Evolutionary conservation across 2,888 invertebrate species (phyloP).

Genomic region (Dryocosmus kuriphilus): DNA sequence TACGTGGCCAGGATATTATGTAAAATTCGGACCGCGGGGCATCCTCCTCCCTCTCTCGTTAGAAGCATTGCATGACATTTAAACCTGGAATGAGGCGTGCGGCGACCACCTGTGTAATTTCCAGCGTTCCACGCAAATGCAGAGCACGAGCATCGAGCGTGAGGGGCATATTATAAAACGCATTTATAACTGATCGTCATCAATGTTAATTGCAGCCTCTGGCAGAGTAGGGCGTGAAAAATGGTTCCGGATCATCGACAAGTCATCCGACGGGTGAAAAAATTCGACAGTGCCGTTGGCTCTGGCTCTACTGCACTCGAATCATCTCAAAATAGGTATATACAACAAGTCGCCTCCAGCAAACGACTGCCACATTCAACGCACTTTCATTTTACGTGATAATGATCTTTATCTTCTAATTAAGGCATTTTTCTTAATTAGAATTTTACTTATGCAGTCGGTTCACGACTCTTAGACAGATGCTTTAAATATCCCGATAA

Average conservation of each 20-base stretch:
- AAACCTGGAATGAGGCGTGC: constrained; percentile 27
- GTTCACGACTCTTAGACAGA: constrained; percentile 37
- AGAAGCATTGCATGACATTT: constrained; percentile 46
- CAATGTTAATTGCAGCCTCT: constrained; percentile 63
- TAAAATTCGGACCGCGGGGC: constrained; percentile 55
- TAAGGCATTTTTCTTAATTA: constrained; percentile 67
- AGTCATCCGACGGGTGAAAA: constrained; percentile 29
- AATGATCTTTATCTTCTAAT: constrained; percentile 64
- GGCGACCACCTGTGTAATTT: constrained; percentile 57
- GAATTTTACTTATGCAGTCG: constrained; percentile 63
- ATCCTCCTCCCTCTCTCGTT: constrained; percentile 45
- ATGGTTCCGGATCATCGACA: constrained; percentile 33
- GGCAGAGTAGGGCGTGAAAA: constrained; percentile 38
- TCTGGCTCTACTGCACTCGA: constrained; percentile 1
- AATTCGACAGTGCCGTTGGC: constrained; percentile 34
- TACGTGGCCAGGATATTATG: constrained; percentile 57
- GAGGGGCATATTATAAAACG: constrained; percentile 62
- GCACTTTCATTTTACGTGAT: constrained; percentile 25
- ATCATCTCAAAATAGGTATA: constrained; percentile 31
- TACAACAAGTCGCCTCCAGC: constrained; percentile 17
- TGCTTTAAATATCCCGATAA: constrained; percentile 35
- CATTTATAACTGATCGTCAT: constrained; percentile 64
- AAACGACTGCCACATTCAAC: neutral
- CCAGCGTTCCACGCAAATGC: constrained; percentile 55
- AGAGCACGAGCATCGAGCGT: constrained; percentile 53